Evolutionary conservation across 2,797 vertebrate species (phyloP).

Genomic region (Chloroceryle amazona): DNA sequence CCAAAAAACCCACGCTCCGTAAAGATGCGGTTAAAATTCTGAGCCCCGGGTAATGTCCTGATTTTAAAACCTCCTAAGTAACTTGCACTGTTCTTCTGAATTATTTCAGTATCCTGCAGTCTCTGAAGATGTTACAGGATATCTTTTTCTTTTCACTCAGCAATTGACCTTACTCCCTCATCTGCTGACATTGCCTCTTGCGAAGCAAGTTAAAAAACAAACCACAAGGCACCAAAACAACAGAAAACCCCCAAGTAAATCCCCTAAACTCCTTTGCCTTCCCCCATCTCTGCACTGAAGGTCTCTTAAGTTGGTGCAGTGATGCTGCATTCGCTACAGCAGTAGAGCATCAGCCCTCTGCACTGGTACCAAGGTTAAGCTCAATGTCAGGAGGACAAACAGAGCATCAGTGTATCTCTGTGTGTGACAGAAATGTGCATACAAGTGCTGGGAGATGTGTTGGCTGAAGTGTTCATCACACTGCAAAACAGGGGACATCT

Average conservation of each 20-base stretch:
- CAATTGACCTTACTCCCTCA: not conserved
- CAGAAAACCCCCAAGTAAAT: not conserved
- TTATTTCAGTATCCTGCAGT: not conserved
- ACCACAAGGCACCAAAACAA: too few species aligned
- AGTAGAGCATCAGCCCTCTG: not conserved
- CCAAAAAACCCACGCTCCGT: slow-evolving; percentile 7
- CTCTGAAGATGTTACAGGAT: not conserved
- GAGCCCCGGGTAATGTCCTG: not conserved
- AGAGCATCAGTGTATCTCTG: too few species aligned
- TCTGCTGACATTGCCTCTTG: not conserved
- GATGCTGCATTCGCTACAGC: not conserved
- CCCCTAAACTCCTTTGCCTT: not conserved
- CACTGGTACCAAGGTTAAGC: not conserved
- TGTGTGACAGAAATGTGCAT: not conserved
- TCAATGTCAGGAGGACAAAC: not conserved
- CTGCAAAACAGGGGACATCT: not conserved
- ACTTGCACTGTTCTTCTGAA: not conserved
- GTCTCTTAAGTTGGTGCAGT: not conserved
- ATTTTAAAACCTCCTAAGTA: slow-evolving; percentile 37
- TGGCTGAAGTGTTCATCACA: not conserved
- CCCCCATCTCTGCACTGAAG: not conserved
- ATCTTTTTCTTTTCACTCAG: not conserved
- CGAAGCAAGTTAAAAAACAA: not conserved
- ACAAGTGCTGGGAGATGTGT: not conserved
- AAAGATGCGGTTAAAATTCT: not conserved